Evolutionary conservation across 2,797 vertebrate genomes (phyloP).

Genomic region (Protonibea diacanthus): DNA sequence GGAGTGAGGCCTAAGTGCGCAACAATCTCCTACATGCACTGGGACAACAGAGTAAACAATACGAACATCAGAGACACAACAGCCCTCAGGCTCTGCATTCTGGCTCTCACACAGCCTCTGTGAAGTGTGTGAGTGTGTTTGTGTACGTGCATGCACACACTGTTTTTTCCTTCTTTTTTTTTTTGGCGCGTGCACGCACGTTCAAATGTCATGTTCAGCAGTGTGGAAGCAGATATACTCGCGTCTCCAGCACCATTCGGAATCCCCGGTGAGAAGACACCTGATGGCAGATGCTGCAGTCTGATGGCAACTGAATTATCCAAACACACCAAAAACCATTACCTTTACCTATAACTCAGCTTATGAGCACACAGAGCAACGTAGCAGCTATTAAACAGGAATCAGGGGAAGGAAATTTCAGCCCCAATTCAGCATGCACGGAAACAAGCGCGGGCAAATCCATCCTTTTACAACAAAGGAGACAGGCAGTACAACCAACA

Average conservation of each 20-base stretch:
- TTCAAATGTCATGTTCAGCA: conserved; percentile 79
- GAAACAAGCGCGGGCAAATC: conserved; percentile 52
- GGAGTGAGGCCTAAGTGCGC: conserved; percentile 77
- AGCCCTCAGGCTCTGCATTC: conserved; percentile 78
- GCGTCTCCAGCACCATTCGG: conserved; percentile 77
- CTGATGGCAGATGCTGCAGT: conserved; percentile 85
- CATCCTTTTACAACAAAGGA: conserved; percentile 55
- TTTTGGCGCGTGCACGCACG: conserved; percentile 59
- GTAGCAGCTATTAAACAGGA: conserved; percentile 23
- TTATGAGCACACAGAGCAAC: conserved; percentile 3
- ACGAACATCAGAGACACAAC: conserved; percentile 79
- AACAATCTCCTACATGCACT: conserved; percentile 80
- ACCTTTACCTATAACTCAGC: conserved; percentile 27
- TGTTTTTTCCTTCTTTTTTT: neutral
- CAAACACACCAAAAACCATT: conserved; percentile 75
- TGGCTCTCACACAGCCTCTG: conserved; percentile 75
- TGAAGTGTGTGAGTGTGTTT: conserved; percentile 44
- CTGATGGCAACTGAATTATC: conserved; percentile 80
- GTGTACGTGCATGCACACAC: conserved; percentile 6
- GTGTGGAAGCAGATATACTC: conserved; percentile 84
- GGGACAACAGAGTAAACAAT: conserved; percentile 84
- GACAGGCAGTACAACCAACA: conserved; percentile 46
- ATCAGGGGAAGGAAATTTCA: conserved; percentile 6
- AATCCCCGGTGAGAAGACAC: conserved; percentile 84
- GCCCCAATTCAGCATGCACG: conserved; percentile 19